Conservation (phyloP, 2,888 invertebrate species). For the Heteromyza rotundicornis region DNA sequence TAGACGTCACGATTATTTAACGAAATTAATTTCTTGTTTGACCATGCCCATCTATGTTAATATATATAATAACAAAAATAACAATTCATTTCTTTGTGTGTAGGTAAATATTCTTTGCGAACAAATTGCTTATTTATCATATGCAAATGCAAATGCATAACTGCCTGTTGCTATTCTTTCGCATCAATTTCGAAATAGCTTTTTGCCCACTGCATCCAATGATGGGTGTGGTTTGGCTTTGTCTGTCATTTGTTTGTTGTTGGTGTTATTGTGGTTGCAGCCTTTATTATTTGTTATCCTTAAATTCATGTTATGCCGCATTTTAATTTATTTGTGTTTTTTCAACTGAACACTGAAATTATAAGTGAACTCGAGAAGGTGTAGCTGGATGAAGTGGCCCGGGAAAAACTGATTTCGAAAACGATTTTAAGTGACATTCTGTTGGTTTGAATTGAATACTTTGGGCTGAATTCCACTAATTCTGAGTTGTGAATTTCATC, state of each 20-base stretch:
- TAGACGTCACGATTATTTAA: too few relatives aligned
- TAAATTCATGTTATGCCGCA: constrained; percentile 10
- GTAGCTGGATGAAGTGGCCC: too few relatives aligned
- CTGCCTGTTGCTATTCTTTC: not conserved
- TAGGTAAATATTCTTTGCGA: not conserved
- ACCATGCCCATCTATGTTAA: too few relatives aligned
- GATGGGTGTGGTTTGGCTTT: constrained; percentile 1
- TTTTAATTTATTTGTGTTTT: constrained; percentile 12
- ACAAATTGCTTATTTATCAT: not conserved
- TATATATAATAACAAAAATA: too few relatives aligned
- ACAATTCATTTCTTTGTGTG: not conserved
- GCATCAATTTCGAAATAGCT: not conserved
- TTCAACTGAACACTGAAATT: not conserved
- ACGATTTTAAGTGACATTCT: too few relatives aligned
- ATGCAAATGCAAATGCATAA: not conserved
- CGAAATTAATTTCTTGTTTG: too few relatives aligned
- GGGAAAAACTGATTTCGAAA: too few relatives aligned
- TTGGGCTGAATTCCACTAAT: too few relatives aligned
- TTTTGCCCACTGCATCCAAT: not conserved
- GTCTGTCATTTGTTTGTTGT: not conserved
- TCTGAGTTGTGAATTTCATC: too few relatives aligned
- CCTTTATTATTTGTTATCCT: not conserved
- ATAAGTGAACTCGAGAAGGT: not conserved
- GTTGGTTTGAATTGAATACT: too few relatives aligned
- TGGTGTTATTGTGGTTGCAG: not conserved